A percentile compares a stretch with the other conserved stretches of the same genome.
Evolutionary conservation across 2,113 vertebrate genomes (phyloP).

Genomic region (Cervus canadensis): DNA sequence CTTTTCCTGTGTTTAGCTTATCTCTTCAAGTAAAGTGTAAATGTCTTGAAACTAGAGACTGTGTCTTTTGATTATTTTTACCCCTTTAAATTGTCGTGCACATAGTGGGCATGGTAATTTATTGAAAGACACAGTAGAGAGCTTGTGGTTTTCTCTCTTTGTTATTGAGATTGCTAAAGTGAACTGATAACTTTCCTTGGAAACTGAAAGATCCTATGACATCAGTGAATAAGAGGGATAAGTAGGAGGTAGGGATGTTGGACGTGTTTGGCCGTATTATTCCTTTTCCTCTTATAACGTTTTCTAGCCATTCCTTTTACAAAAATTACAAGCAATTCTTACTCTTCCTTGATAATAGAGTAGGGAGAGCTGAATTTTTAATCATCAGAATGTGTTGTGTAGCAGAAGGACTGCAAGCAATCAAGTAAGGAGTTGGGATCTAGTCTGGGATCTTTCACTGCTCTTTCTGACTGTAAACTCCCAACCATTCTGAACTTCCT

Average conservation of each 20-base stretch:
- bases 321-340: neutral
- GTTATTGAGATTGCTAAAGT: neutral
- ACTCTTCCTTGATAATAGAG: neutral
- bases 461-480: neutral
- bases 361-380: neutral
- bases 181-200: neutral
- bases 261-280: neutral
- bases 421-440: neutral
- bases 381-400: neutral
- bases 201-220: neutral
- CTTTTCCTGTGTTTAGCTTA: neutral
- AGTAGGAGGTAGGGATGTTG: neutral
- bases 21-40: neutral
- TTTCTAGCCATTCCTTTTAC: neutral
- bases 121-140: neutral
- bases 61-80: neutral
- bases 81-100: neutral
- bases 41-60: neutral
- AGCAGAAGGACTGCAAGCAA: neutral
- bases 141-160: neutral
- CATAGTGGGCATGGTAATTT: neutral
- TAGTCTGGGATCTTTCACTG: neutral
- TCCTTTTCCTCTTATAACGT: neutral
- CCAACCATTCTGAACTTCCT: neutral
- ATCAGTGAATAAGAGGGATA: neutral